phyloP scores from a whole-genome alignment of 2,888 invertebrate genomes.

The Eledona agricola region DNA sequence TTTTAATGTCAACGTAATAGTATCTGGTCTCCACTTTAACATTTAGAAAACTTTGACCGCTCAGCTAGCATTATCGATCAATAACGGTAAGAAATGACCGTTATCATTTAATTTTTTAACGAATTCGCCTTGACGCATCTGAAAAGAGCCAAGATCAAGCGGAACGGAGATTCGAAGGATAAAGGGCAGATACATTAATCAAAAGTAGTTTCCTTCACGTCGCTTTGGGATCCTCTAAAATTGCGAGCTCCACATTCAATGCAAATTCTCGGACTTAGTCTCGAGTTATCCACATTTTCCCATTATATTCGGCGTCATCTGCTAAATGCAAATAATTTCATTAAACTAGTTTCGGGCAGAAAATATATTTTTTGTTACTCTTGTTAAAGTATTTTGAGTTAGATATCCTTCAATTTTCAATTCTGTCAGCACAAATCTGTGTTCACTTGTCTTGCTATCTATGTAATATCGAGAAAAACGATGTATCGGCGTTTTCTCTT shows the following conservation, averaged over 20 bases:
- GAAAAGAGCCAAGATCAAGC: conserved; percentile 39
- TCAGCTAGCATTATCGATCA: conserved; percentile 15
- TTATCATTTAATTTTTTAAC: conserved; percentile 32
- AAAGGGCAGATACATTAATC: conserved; percentile 48
- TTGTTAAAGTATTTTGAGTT: conserved; percentile 34
- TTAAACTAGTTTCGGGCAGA: no score
- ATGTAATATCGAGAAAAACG: conserved; percentile 37
- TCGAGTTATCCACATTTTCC: conserved; percentile 32
- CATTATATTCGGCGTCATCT: conserved; percentile 14
- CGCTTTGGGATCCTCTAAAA: conserved; percentile 43
- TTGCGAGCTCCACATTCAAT: conserved; percentile 44
- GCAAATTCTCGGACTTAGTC: conserved; percentile 40
- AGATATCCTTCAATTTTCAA: conserved; percentile 34
- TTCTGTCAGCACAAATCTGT: conserved; percentile 38
- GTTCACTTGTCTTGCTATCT: conserved; percentile 37
- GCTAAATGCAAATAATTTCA: conserved; percentile 24
- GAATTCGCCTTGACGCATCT: conserved; percentile 33
- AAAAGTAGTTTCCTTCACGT: conserved; percentile 45
- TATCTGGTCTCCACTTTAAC: not conserved
- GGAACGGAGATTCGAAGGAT: conserved; percentile 44
- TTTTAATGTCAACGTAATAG: conserved; percentile 1
- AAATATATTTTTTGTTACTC: conserved; percentile 16
- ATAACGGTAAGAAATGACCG: conserved; percentile 27
- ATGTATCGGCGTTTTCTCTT: conserved; percentile 36
- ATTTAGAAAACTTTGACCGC: not conserved